Percentiles rank a stretch among this genome's conserved stretches.
phyloP scores from a whole-genome alignment of 2,797 vertebrate species.

The Neosilurus mollespiculum region DNA sequence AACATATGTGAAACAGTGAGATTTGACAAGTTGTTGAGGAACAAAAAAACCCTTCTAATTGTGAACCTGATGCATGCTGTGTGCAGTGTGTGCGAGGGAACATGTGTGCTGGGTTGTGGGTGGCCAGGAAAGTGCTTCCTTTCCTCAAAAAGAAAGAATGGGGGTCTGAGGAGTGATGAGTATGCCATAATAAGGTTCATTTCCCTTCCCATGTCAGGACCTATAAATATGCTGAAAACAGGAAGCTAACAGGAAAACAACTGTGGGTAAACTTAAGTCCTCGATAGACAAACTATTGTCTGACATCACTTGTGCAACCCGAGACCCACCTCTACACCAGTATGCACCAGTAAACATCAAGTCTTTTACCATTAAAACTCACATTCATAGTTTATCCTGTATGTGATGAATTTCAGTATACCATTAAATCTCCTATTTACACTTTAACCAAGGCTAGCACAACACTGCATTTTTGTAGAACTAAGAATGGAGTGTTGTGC shows the following conservation, averaged over 20 bases:
- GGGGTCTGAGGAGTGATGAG: conserved; percentile 50
- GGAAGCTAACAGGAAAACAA: conserved; percentile 57
- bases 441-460: neutral
- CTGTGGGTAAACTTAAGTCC: conserved; percentile 52
- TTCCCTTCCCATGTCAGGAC: conserved; percentile 64
- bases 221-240: conserved; percentile 64
- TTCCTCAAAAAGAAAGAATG: conserved; percentile 60
- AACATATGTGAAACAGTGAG: neutral
- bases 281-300: conserved; percentile 43
- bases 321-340: neutral
- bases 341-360: neutral
- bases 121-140: conserved; percentile 55
- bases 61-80: neutral
- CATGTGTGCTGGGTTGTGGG: conserved; percentile 33
- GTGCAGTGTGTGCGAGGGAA: neutral
- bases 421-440: neutral
- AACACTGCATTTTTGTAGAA: neutral
- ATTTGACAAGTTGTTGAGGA: neutral
- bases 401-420: neutral
- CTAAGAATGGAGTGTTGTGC: neutral
- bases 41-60: neutral
- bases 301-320: conserved; percentile 5
- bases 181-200: conserved; percentile 55
- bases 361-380: neutral
- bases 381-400: neutral